These are phyloP conservation scores for Oncorhynchus tshawytscha DNA, from an alignment of 2,113 vertebrate species.

Conservation along the genomic window DNA sequence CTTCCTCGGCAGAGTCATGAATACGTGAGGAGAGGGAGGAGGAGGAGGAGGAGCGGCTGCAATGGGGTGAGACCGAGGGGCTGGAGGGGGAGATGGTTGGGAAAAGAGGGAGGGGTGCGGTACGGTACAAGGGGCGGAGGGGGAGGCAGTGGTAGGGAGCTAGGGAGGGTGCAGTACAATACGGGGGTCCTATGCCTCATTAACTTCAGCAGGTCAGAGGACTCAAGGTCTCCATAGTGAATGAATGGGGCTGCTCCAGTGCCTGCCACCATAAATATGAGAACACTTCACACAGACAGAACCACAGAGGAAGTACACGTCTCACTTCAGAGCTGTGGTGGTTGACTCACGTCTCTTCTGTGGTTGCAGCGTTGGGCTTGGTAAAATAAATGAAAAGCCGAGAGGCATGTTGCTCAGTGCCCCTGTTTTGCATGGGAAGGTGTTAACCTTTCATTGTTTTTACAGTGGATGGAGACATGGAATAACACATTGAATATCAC, in stretches of 20 bases:
- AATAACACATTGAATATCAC: too few species aligned
- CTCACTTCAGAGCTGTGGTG: too few species aligned
- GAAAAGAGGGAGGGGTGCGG: background rate
- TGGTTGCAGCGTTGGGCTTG: too few species aligned
- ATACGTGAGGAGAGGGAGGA: constrained; percentile 28
- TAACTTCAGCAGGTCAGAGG: constrained; percentile 13
- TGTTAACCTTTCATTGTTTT: too few species aligned
- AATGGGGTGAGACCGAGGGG: background rate
- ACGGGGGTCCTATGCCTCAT: constrained; percentile 17
- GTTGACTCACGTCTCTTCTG: too few species aligned
- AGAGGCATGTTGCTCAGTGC: too few species aligned
- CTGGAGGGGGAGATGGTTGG: background rate
- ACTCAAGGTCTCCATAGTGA: constrained; percentile 6
- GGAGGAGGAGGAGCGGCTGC: background rate
- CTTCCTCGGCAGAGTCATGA: constrained; percentile 35
- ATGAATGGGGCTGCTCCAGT: constrained; percentile 10
- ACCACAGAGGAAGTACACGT: background rate
- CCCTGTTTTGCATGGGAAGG: too few species aligned
- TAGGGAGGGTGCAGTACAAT: background rate
- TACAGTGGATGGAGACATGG: too few species aligned
- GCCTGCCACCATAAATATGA: constrained; percentile 18
- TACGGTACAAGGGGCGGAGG: background rate
- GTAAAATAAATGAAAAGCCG: too few species aligned
- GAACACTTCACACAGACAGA: background rate
- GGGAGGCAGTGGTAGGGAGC: background rate